phyloP scores from a whole-genome alignment of 2,888 invertebrate genomes.

The Pyralis farinalis region DNA sequence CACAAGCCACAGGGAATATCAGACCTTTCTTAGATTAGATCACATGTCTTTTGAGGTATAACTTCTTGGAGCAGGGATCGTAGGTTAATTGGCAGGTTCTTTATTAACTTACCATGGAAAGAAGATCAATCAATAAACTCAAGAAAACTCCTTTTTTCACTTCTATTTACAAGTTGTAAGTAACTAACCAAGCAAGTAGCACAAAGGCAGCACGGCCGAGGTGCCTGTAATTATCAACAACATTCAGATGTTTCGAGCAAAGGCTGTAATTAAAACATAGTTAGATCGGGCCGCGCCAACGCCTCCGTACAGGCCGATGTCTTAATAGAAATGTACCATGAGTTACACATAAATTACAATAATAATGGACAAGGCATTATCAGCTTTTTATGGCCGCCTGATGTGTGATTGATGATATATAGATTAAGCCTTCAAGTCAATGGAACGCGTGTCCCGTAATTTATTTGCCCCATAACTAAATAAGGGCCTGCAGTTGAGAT shows the following conservation, averaged over 20 bases:
- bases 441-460: slow-evolving; percentile 12
- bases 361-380: slow-evolving; percentile 38
- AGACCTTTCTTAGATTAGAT: too few species aligned
- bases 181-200: neutral
- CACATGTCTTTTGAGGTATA: too few species aligned
- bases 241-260: slow-evolving; percentile 52
- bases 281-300: slow-evolving; percentile 52
- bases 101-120: too few species aligned
- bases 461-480: slow-evolving; percentile 16
- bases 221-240: slow-evolving; percentile 64
- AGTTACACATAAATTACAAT: slow-evolving; percentile 44
- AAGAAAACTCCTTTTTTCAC: too few species aligned
- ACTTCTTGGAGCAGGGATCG: too few species aligned
- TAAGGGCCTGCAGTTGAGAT: slow-evolving; percentile 3
- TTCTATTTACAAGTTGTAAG: too few species aligned
- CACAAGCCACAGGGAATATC: too few species aligned
- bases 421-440: slow-evolving; percentile 15
- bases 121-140: too few species aligned
- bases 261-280: slow-evolving; percentile 75
- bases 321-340: slow-evolving; percentile 72
- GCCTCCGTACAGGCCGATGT: slow-evolving; percentile 60
- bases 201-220: slow-evolving; percentile 45
- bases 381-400: slow-evolving; percentile 5
- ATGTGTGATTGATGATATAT: slow-evolving; percentile 4
- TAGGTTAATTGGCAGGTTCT: too few species aligned